These are phyloP conservation scores for Actinopyga echinites DNA, from an alignment of 53 echinoderm and acorn worm genomes.

Conservation along the genomic window DNA sequence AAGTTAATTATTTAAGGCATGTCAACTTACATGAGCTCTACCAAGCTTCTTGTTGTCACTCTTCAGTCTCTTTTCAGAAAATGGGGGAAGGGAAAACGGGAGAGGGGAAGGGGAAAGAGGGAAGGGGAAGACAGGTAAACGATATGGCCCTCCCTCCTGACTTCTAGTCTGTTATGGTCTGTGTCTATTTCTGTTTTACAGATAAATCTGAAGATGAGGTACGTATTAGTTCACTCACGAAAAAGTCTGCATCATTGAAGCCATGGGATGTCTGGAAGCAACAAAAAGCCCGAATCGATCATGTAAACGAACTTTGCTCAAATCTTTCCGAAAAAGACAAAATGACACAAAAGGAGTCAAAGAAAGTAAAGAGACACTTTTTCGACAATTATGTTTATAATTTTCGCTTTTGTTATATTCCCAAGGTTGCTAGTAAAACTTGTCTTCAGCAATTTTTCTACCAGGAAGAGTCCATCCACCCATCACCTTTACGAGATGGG, in stretches of 20 bases:
- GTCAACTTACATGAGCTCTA: too few relatives aligned
- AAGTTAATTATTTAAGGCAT: too few relatives aligned
- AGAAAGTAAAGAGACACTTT: background rate
- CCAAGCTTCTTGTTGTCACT: too few relatives aligned
- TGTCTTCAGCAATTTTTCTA: conserved; percentile 11
- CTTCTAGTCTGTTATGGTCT: too few relatives aligned
- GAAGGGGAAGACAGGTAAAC: too few relatives aligned
- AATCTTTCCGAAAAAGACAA: background rate
- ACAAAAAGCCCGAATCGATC: background rate
- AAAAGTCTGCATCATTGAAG: background rate
- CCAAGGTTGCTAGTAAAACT: conserved; percentile 70
- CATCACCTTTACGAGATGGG: background rate
- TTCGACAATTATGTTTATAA: conserved; percentile 4
- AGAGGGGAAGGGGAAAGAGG: too few relatives aligned
- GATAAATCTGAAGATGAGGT: background rate
- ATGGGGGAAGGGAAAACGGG: too few relatives aligned
- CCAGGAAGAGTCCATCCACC: too few relatives aligned
- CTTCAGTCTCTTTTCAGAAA: too few relatives aligned
- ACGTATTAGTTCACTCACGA: background rate
- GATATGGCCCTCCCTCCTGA: too few relatives aligned
- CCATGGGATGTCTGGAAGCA: conserved; percentile 2
- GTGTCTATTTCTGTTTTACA: too few relatives aligned
- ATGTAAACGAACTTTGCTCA: background rate
- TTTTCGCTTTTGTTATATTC: conserved; percentile 71
- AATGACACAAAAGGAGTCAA: too few relatives aligned